phyloP scores from a whole-genome alignment of 2,888 invertebrate genomes.

The Abscondita cerata region DNA sequence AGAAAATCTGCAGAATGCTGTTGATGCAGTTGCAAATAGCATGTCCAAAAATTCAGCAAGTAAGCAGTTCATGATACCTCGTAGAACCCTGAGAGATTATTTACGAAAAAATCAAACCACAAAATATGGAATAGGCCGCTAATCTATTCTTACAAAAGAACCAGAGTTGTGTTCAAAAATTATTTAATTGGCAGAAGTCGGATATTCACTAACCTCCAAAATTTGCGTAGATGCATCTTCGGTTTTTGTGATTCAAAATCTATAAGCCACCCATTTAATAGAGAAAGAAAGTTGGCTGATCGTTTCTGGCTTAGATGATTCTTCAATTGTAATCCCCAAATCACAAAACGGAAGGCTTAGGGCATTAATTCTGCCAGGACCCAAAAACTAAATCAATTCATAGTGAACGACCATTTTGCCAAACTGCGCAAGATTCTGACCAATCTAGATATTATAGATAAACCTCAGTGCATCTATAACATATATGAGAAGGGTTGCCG shows the following conservation, averaged over 20 bases:
- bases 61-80: not conserved
- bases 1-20: not conserved
- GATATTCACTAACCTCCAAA: not conserved
- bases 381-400: conserved; percentile 35
- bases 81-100: conserved; percentile 2
- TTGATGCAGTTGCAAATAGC: not conserved
- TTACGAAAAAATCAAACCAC: not conserved
- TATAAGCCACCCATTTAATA: not conserved
- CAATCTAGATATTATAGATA: conserved; percentile 16
- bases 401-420: not conserved
- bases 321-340: conserved; percentile 7
- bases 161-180: not conserved
- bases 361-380: conserved; percentile 42
- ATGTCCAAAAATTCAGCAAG: conserved; percentile 5
- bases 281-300: not conserved
- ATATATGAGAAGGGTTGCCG: conserved; percentile 1
- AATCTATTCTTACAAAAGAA: not conserved
- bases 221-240: not conserved
- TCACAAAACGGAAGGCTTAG: conserved; percentile 39
- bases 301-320: not conserved
- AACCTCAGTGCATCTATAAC: conserved; percentile 28
- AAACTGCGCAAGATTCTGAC: not conserved
- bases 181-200: not conserved
- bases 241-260: not conserved
- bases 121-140: not conserved